These are phyloP conservation scores for Hemistola chrysoprasaria DNA, from an alignment of 2,888 invertebrate genomes.

Conservation along the genomic window DNA sequence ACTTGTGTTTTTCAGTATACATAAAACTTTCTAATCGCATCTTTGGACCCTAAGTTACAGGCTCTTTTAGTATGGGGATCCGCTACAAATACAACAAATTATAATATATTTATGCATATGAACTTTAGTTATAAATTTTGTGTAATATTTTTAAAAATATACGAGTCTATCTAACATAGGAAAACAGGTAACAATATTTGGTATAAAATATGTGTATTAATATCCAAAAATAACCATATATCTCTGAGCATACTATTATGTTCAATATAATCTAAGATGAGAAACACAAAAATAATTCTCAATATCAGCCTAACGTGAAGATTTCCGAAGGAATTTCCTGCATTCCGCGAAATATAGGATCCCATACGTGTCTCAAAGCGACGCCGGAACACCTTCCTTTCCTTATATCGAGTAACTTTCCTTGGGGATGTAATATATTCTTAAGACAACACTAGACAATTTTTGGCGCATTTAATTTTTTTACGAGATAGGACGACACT, in stretches of 20 bases:
- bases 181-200: too few relatives aligned
- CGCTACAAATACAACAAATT: too few relatives aligned
- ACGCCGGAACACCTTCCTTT: slow-evolving; percentile 46
- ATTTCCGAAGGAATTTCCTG: slow-evolving; percentile 59
- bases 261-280: slow-evolving; percentile 35
- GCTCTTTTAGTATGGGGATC: too few relatives aligned
- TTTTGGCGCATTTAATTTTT: slow-evolving; percentile 24
- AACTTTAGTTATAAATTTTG: too few relatives aligned
- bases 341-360: slow-evolving; percentile 37
- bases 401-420: slow-evolving; percentile 42
- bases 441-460: slow-evolving; percentile 20
- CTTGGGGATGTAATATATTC: slow-evolving; percentile 35
- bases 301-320: slow-evolving; percentile 44
- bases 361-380: slow-evolving; percentile 28
- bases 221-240: neutral
- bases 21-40: too few relatives aligned
- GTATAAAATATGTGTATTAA: too few relatives aligned
- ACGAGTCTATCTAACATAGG: too few relatives aligned
- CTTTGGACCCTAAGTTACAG: too few relatives aligned
- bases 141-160: too few relatives aligned
- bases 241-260: slow-evolving; percentile 13
- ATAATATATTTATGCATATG: too few relatives aligned
- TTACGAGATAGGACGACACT: too few relatives aligned
- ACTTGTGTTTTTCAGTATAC: too few relatives aligned
- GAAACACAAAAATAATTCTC: slow-evolving; percentile 31